These are phyloP conservation scores for Etheostoma spectabile DNA, from an alignment of 2,113 vertebrate species.

Conservation along the genomic window DNA sequence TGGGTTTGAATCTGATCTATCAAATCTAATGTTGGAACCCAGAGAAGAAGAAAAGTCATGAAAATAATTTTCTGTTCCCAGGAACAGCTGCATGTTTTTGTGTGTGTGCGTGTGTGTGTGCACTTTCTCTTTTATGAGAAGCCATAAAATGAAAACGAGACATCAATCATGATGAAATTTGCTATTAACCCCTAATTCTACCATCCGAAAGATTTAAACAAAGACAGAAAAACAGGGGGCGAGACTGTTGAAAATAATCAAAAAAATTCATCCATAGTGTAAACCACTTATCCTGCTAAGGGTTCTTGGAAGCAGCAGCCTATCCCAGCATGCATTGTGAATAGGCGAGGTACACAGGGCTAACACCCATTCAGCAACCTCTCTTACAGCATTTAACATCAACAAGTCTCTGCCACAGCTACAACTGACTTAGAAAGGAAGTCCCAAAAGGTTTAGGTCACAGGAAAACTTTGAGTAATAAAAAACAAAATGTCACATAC, in stretches of 20 bases:
- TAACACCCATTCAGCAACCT: too few species aligned
- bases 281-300: background rate
- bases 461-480: too few species aligned
- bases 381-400: too few species aligned
- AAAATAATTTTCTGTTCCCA: background rate
- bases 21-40: background rate
- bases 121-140: background rate
- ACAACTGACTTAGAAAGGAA: too few species aligned
- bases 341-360: background rate
- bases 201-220: background rate
- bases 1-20: slow-evolving; percentile 18
- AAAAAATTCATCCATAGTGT: background rate
- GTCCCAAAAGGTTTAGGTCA: too few species aligned
- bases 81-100: background rate
- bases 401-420: too few species aligned
- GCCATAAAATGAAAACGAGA: slow-evolving; percentile 39
- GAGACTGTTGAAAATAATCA: background rate
- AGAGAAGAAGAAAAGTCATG: slow-evolving; percentile 3
- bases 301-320: background rate
- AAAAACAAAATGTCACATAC: too few species aligned
- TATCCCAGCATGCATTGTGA: slow-evolving; percentile 2
- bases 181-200: slow-evolving; percentile 13
- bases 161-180: slow-evolving; percentile 25
- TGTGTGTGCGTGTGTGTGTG: background rate
- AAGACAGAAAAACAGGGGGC: background rate